These are phyloP conservation scores for Siniperca knerii DNA, from an alignment of 2,113 vertebrate species.

Conservation along the genomic window DNA sequence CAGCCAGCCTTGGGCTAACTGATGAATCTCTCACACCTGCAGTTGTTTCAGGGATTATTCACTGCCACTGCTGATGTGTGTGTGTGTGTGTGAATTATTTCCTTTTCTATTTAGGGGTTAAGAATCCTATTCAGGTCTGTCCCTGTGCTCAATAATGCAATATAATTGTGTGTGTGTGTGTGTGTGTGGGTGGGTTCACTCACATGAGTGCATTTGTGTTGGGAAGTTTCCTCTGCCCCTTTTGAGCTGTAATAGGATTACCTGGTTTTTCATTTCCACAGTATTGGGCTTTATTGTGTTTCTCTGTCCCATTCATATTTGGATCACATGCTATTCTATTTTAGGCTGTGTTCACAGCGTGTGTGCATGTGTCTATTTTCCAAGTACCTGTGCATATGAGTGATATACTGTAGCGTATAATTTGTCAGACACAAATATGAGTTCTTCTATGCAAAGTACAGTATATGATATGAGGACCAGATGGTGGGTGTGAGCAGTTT, in stretches of 20 bases:
- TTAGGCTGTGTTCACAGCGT: constrained; percentile 14
- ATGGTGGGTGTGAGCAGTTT: constrained; percentile 62
- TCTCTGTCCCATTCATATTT: constrained; percentile 40
- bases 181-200: neutral
- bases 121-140: constrained; percentile 42
- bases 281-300: constrained; percentile 48
- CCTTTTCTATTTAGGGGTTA: constrained; percentile 28
- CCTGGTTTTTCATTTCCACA: constrained; percentile 36
- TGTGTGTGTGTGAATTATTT: constrained; percentile 36
- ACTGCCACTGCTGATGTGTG: constrained; percentile 35
- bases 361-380: constrained; percentile 1
- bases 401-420: constrained; percentile 5
- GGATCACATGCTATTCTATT: constrained; percentile 17
- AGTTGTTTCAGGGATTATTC: constrained; percentile 69
- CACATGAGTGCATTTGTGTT: neutral
- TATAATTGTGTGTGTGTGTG: constrained; percentile 30
- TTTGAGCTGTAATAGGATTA: constrained; percentile 46
- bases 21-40: constrained; percentile 63
- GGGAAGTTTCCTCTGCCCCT: neutral
- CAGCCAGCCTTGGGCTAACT: constrained; percentile 58
- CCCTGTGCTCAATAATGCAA: constrained; percentile 30
- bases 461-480: constrained; percentile 45
- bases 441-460: constrained; percentile 10
- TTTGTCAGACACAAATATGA: constrained; percentile 16
- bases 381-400: neutral